Evolutionary conservation across 2,113 vertebrate species (phyloP), one percentile per base, ranked within the genome.

Genomic region (Lampris incognitus): DNA sequence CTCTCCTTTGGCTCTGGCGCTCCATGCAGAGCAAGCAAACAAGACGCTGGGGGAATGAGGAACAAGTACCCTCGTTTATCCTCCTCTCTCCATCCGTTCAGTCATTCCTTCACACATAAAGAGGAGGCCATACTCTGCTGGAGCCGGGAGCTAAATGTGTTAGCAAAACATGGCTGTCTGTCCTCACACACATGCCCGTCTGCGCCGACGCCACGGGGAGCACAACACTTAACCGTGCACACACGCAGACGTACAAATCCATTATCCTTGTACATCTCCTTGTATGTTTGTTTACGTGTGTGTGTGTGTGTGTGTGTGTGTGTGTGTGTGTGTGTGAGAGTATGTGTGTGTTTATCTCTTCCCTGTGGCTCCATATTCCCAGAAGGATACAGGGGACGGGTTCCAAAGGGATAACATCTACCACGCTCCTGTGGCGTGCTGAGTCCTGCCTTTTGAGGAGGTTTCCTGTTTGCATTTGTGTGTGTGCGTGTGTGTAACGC

Each of bases 1-100:
- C 87, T 94, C 89, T 92, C 91, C 91, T 88, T 90, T 89, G 88
- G 90, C 90, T 91, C 79, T 46, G 85, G 69, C 69, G 82, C 82
- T 88, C 88, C 88, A 85, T 77, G 83, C 66, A 79, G 90, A 86
- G 85, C 88, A 79, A 85, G 87, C 86, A 92, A 92, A 92, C 85
- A 91, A 90, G 89, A 91, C 81, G 81, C 87, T 75, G 7, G 81
- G 87, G 87, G 89, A 91, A 91, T 87, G 84, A 82, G 86, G 87
- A 91, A 89, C 91, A 90, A 89, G 89, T 74, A 58, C 76, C 84
- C 77, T 76, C 83, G 82, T 89, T 91, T 88, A 89, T 90, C 89
- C 83, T 88, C 83, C 84, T 88, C 85, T 77, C 79, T 78, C 79
- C 81, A 80, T 83, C 69, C 80, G 74, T 81, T 85, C 84, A 82